Base-by-base conservation (phyloP, 2,888 invertebrate genomes). In the Bugulina stolonifera region DNA sequence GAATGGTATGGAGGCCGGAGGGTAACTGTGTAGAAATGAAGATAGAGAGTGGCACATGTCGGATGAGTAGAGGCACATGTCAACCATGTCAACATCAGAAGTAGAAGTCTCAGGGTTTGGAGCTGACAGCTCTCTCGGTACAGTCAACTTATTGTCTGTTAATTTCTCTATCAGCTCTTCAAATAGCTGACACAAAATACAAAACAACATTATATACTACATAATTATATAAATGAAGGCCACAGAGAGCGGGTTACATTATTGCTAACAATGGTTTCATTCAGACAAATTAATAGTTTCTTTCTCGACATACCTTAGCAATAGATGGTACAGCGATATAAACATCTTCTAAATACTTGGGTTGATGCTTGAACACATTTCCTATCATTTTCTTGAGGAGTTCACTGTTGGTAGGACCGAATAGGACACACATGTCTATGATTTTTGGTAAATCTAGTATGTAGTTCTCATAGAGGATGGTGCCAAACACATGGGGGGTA, bases 391-490 rank as follows among this genome's bases (percentile, higher is more conserved):
- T 88, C 0, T 86, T 82, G 22, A 93, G 85, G 57, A 90, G 86
- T 71, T 83, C 79, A 0, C 84, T 79, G 79, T 93, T 92, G 70
- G 88, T 88, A 32, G 87, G 86, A 0, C 91, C 91, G 77, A 91
- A 92, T 10, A 91, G 86, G 55, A 90, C 87, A 79, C 91, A 90
- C 18, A 93, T 82, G 81, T 93, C 93, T 85, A 92, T 89, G 71
- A 93, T 83, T 79, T 91, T 90, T 0, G 93, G 91, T 75, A 93
- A 87, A n/a, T 93, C 91, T 78, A 93, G 89, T 75, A 94, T 86
- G 82, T 89, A 92, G 77, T 92, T 90, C 74, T 91, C 87, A 82
- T 93, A 93, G 69, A 93, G 81, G n/a, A 91, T 79, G 3, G 89
- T 87, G 0, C 89, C 90, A 85, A 91, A 89, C 73, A 87, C 88